Evolutionary conservation across 2,113 vertebrate genomes (phyloP).

Genomic region (Penelope pileata): DNA sequence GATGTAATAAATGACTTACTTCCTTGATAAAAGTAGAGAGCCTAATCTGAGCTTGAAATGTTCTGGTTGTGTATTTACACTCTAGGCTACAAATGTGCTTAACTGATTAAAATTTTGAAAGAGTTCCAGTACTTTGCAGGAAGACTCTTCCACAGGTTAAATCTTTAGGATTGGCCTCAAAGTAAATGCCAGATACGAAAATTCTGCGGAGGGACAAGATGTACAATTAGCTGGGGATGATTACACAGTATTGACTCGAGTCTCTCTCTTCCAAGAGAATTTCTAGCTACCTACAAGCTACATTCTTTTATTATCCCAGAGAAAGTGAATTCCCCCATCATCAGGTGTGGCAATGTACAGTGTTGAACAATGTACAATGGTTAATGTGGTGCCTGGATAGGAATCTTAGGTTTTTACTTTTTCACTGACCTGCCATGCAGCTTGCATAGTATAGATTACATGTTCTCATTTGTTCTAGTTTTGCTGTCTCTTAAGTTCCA

Average conservation of each 20-base stretch:
- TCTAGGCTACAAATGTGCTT: background rate
- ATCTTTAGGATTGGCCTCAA: background rate
- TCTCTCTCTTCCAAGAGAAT: background rate
- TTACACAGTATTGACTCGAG: background rate
- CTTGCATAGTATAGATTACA: background rate
- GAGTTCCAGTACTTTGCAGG: background rate
- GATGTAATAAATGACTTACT: background rate
- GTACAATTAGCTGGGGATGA: background rate
- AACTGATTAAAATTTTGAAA: background rate
- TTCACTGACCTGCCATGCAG: background rate
- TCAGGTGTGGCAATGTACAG: fast-evolving
- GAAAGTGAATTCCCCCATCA: background rate
- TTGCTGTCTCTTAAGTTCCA: background rate
- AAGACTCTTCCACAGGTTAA: background rate
- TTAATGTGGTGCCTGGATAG: background rate
- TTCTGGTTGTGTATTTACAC: background rate
- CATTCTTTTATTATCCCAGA: background rate
- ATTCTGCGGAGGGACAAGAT: background rate
- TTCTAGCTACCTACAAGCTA: background rate
- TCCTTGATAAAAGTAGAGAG: background rate
- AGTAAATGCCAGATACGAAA: background rate
- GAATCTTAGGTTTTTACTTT: background rate
- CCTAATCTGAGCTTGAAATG: background rate
- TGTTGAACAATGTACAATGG: background rate
- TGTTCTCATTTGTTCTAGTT: background rate